Conservation (phyloP, 2,113 vertebrate species). For the Odocoileus hemionus region DNA sequence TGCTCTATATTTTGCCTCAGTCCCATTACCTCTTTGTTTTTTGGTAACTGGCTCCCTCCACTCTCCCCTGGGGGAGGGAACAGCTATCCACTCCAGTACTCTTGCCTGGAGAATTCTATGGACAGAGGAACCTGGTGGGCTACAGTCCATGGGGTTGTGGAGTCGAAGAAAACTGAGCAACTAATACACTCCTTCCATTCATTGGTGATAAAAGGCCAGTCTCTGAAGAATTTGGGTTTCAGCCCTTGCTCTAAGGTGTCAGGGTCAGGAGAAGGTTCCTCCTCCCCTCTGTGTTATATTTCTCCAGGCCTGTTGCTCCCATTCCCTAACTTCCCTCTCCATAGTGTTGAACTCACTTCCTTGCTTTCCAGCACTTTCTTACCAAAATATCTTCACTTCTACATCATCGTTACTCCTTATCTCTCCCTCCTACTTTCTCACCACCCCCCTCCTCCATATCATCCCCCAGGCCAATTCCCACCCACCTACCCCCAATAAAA, state of each 20-base stretch:
- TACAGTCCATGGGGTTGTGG: background rate
- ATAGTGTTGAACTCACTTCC: background rate
- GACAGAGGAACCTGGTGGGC: background rate
- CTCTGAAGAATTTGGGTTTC: background rate
- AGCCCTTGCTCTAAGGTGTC: background rate
- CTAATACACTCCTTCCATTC: background rate
- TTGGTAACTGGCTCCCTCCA: background rate
- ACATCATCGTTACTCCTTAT: background rate
- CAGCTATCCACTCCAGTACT: background rate
- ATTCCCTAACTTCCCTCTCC: background rate
- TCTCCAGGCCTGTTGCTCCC: background rate
- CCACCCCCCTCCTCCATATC: accelerated
- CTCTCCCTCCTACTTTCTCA: background rate
- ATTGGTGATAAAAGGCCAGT: background rate
- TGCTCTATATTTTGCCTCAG: background rate
- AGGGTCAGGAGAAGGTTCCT: background rate
- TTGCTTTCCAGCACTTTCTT: background rate
- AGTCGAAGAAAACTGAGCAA: background rate
- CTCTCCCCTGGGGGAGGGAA: background rate
- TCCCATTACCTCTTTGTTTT: background rate
- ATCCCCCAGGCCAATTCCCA: background rate
- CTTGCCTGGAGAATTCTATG: background rate
- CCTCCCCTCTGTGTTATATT: accelerated
- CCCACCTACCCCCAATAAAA: background rate
- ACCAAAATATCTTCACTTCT: background rate